phyloP scores from a whole-genome alignment of 1,140 invertebrate genomes.

The Formica selysi region DNA sequence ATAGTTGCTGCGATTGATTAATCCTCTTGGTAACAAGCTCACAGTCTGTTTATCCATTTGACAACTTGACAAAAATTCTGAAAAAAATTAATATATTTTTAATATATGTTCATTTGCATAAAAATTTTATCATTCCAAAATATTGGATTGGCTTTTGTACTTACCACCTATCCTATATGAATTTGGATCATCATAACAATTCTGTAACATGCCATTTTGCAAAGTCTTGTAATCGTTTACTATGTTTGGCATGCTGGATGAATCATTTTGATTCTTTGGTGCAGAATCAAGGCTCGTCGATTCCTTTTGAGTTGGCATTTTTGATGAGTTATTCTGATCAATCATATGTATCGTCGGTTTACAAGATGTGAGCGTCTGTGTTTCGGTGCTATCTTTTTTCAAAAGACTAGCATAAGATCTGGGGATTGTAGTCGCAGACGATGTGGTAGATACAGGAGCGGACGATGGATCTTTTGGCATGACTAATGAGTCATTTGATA shows the following conservation, averaged over 20 bases:
- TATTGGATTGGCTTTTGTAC: constrained; percentile 53
- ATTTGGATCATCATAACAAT: constrained; percentile 87
- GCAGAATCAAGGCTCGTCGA: constrained; percentile 28
- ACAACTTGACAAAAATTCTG: constrained; percentile 91
- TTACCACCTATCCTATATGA: constrained; percentile 90
- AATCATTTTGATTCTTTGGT: constrained; percentile 38
- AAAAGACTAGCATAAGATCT: constrained; percentile 72
- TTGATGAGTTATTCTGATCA: constrained; percentile 53
- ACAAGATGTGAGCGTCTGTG: constrained; percentile 29
- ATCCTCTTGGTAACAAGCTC: constrained; percentile 93
- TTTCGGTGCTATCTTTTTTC: constrained; percentile 68
- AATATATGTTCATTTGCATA: constrained; percentile 12
- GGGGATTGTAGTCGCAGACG: constrained; percentile 21
- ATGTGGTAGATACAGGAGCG: constrained; percentile 16
- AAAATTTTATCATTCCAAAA: constrained; percentile 24
- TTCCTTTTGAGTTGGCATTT: constrained; percentile 53
- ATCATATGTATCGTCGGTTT: constrained; percentile 11
- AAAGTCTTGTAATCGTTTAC: constrained; percentile 42
- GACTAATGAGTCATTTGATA: constrained; percentile 1
- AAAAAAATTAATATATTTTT: constrained; percentile 80
- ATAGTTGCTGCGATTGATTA: constrained; percentile 97
- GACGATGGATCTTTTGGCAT: constrained; percentile 38
- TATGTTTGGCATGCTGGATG: constrained; percentile 26
- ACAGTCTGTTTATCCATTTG: constrained; percentile 91
- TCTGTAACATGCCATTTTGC: constrained; percentile 66